Conservation (phyloP, 2,888 invertebrate species). For the Parelbella ahira region DNA sequence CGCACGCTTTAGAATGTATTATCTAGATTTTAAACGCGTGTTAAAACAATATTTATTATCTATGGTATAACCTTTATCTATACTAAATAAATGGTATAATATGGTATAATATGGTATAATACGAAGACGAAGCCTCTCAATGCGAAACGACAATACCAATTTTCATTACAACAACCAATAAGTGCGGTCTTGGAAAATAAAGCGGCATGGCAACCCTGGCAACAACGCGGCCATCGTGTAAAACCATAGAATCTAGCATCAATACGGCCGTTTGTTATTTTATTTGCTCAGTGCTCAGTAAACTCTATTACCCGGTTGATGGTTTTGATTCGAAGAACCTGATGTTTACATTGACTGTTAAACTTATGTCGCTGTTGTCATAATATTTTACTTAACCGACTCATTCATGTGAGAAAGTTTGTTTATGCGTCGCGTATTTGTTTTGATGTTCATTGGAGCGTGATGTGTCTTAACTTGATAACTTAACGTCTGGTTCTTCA, state of each 20-base stretch:
- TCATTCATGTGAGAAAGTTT: conserved; percentile 37
- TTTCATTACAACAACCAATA: too few relatives aligned
- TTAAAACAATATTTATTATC: too few relatives aligned
- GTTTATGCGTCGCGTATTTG: conserved; percentile 43
- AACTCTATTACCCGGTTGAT: conserved; percentile 70
- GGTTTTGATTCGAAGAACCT: conserved; percentile 72
- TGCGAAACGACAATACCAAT: too few relatives aligned
- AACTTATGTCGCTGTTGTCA: conserved; percentile 68
- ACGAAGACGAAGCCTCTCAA: too few relatives aligned
- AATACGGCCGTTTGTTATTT: conserved; percentile 63
- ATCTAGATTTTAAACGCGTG: too few relatives aligned
- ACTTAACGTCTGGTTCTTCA: not conserved
- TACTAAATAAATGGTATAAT: too few relatives aligned
- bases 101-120: too few relatives aligned
- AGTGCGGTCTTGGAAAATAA: not conserved
- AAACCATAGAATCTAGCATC: conserved; percentile 42
- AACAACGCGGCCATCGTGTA: conserved; percentile 15
- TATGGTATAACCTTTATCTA: too few relatives aligned
- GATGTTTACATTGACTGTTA: conserved; percentile 68
- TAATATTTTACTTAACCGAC: conserved; percentile 56
- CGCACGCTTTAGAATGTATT: too few relatives aligned
- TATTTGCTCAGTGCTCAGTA: conserved; percentile 71
- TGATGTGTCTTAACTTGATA: conserved; percentile 33
- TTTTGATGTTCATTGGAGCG: conserved; percentile 43
- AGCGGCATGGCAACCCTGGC: not conserved